Evolutionary conservation across 2,113 vertebrate species (phyloP).

Genomic region (Naja naja): DNA sequence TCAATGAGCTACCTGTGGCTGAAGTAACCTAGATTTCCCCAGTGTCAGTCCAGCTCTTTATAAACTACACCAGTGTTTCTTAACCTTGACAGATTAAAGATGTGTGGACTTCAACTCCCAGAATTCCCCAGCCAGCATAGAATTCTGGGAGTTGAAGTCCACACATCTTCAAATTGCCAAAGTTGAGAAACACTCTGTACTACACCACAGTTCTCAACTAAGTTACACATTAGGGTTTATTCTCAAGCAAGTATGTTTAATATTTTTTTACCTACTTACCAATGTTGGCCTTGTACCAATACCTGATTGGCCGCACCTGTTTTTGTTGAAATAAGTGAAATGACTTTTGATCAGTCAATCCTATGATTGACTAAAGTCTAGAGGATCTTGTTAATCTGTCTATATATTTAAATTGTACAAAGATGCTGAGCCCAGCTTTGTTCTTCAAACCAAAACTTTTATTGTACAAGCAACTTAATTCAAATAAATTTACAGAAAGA

Average conservation of each 20-base stretch:
- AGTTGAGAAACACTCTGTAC: background rate
- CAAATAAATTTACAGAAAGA: too few species aligned
- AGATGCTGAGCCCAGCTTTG: too few species aligned
- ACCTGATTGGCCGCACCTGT: background rate
- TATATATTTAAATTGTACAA: too few species aligned
- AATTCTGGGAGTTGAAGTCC: too few species aligned
- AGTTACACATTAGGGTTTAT: background rate
- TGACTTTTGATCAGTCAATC: too few species aligned
- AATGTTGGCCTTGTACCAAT: background rate
- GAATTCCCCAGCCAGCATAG: background rate
- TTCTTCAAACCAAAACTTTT: too few species aligned
- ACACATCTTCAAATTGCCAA: too few species aligned
- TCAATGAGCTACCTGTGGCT: background rate
- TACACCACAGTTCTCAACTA: background rate
- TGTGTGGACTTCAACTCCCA: background rate
- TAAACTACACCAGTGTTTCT: background rate
- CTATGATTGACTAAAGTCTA: too few species aligned
- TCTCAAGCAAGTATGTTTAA: background rate
- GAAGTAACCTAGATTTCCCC: background rate
- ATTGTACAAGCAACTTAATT: too few species aligned
- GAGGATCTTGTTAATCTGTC: too few species aligned
- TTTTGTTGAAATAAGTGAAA: too few species aligned
- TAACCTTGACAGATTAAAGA: background rate
- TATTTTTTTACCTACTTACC: background rate
- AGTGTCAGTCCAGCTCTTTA: background rate